Evolutionary conservation across 2,797 vertebrate species (phyloP).

Genomic region (Poecilia gillii): DNA sequence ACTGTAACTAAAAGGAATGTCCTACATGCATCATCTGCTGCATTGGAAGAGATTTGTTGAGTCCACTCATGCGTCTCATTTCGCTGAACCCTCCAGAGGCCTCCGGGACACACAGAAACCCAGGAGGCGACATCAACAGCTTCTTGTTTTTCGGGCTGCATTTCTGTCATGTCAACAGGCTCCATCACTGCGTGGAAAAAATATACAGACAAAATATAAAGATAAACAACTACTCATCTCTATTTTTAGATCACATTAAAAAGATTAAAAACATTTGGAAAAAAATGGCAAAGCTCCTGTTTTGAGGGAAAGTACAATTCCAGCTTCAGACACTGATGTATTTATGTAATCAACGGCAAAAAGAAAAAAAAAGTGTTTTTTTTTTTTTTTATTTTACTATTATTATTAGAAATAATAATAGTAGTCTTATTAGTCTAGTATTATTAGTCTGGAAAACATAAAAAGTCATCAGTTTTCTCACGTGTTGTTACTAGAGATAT

Average conservation of each 20-base stretch:
- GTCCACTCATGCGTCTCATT: slow-evolving; percentile 52
- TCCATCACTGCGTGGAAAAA: slow-evolving; percentile 60
- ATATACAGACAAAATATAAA: background rate
- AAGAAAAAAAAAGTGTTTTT: background rate
- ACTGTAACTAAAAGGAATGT: background rate
- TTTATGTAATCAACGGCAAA: background rate
- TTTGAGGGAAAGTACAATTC: background rate
- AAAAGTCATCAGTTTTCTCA: background rate
- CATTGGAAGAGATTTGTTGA: slow-evolving; percentile 30
- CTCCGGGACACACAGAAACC: slow-evolving; percentile 77
- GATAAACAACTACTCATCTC: background rate
- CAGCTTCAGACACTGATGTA: background rate
- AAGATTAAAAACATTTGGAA: background rate
- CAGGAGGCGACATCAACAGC: slow-evolving; percentile 58
- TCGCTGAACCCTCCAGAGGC: slow-evolving; percentile 72
- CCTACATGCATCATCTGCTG: slow-evolving; percentile 36
- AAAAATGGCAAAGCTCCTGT: background rate
- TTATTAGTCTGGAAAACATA: background rate
- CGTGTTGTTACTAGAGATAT: background rate
- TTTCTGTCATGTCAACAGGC: slow-evolving; percentile 14
- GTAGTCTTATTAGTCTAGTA: no score
- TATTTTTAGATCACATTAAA: background rate
- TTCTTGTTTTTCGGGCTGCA: slow-evolving; percentile 6
- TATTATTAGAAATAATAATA: no score
- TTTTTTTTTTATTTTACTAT: background rate